These are phyloP conservation scores for Leptatherina wallacei DNA, from an alignment of 2,797 vertebrate species.

Conservation along the genomic window DNA sequence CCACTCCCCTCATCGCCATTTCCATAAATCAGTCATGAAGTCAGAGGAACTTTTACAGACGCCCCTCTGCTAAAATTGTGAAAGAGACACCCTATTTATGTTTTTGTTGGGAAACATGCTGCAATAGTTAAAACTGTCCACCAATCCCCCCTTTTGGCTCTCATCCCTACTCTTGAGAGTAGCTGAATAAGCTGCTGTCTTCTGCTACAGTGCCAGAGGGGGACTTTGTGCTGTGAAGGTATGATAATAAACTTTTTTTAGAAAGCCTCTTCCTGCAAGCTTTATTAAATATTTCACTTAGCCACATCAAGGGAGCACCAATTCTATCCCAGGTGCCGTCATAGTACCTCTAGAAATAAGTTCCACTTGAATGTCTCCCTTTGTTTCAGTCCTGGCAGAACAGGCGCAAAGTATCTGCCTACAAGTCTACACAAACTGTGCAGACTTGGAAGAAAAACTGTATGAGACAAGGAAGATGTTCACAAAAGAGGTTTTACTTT, in stretches of 20 bases:
- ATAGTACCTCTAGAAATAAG: neutral
- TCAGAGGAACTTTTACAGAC: neutral
- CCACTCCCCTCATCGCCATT: slow-evolving; percentile 2
- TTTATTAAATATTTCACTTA: slow-evolving; percentile 27
- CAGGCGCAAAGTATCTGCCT: neutral
- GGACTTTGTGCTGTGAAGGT: neutral
- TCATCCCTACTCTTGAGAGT: neutral
- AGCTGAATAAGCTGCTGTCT: slow-evolving; percentile 1
- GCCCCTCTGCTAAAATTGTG: neutral
- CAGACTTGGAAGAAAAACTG: neutral
- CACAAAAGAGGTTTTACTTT: neutral
- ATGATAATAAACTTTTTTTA: neutral
- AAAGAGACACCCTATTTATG: neutral
- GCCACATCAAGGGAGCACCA: neutral
- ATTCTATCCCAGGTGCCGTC: neutral
- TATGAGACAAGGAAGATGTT: neutral
- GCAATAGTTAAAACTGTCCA: slow-evolving; percentile 27
- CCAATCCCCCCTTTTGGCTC: neutral
- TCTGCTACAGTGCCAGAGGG: neutral
- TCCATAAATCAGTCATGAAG: slow-evolving; percentile 48
- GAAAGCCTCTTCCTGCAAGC: neutral
- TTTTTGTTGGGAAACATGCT: slow-evolving; percentile 30
- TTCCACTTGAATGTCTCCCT: slow-evolving; percentile 15
- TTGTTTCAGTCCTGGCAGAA: slow-evolving; percentile 19
- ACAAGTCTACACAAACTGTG: neutral